Percentiles rank a stretch among this genome's conserved stretches.
Conservation (phyloP, 2,797 vertebrate genomes). For the Coracias cyanogaster region DNA sequence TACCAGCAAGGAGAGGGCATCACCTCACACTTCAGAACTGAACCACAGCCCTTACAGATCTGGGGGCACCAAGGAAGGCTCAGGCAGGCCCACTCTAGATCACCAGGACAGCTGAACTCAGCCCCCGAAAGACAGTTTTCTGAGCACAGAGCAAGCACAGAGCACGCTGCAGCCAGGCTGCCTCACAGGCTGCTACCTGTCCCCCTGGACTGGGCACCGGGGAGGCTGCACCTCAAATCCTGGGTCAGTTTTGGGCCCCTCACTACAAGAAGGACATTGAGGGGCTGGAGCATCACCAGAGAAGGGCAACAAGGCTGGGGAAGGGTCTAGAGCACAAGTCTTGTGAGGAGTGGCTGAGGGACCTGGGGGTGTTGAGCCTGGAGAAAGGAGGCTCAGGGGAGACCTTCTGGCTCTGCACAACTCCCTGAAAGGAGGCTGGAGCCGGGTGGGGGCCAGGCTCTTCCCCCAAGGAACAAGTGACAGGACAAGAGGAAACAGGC, state of each 20-base stretch:
- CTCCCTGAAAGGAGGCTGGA: too few species aligned
- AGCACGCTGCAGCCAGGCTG: background rate
- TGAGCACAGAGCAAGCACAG: fast-evolving
- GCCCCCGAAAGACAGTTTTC: background rate
- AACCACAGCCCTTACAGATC: background rate
- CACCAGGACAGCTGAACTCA: background rate
- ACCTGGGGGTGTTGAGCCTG: background rate
- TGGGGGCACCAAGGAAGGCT: background rate
- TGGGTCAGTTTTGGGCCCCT: background rate
- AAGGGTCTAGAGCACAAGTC: background rate
- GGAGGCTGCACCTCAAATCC: background rate
- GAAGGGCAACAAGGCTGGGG: background rate
- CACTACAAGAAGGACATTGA: background rate
- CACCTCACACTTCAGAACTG: background rate
- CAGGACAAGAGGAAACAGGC: too few species aligned
- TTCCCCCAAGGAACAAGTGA: too few species aligned
- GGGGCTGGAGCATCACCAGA: background rate
- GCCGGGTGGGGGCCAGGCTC: too few species aligned
- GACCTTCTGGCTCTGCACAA: too few species aligned
- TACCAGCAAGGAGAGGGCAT: fast-evolving
- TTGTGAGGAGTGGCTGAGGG: background rate
- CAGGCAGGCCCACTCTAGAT: background rate
- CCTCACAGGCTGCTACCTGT: background rate
- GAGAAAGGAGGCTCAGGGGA: background rate
- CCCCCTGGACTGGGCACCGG: background rate